Conservation (phyloP, 2,113 vertebrate genomes). For the Actenoides hombroni region DNA sequence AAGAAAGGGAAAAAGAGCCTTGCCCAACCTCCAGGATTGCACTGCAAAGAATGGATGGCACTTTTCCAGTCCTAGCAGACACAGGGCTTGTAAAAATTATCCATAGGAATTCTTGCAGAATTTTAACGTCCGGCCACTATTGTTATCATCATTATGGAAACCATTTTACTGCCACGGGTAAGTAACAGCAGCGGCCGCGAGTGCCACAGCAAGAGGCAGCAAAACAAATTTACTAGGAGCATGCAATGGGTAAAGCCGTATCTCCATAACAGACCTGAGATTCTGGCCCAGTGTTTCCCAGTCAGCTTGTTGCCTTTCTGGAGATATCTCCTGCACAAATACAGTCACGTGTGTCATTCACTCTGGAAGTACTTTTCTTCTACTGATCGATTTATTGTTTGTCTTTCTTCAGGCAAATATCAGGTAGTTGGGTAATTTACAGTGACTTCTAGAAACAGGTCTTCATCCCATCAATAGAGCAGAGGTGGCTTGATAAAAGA, state of each 20-base stretch:
- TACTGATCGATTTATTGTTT: neutral
- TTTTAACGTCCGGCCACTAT: fast-evolving
- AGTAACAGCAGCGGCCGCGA: neutral
- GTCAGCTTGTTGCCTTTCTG: neutral
- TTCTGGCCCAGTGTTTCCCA: neutral
- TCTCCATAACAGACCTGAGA: neutral
- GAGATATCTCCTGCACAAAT: neutral
- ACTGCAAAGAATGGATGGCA: neutral
- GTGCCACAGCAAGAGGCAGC: neutral
- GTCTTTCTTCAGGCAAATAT: neutral
- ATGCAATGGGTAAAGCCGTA: neutral
- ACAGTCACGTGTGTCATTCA: neutral
- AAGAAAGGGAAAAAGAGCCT: neutral
- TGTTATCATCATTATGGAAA: neutral
- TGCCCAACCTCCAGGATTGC: neutral
- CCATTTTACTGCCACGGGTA: neutral
- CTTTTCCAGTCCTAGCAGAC: neutral
- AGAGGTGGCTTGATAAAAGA: neutral
- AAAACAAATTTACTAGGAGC: neutral
- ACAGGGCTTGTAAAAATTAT: neutral
- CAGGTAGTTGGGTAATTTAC: neutral
- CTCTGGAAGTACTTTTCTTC: neutral
- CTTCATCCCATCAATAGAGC: neutral
- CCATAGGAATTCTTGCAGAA: neutral
- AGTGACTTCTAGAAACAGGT: neutral